phyloP scores from a whole-genome alignment of 2,888 invertebrate species.

The Agrochola macilenta region DNA sequence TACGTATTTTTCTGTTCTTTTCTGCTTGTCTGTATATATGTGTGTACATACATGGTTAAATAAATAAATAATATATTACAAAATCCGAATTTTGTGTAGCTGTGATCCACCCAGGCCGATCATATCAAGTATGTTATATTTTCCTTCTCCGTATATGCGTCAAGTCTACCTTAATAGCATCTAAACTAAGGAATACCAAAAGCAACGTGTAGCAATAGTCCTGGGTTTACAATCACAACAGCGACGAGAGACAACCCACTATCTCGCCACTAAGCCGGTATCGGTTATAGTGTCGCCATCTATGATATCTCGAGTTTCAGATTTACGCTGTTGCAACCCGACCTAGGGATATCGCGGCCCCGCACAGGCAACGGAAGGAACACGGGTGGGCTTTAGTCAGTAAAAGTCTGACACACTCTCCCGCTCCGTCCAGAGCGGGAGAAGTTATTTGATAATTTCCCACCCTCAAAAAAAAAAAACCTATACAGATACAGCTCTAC shows the following conservation, averaged over 20 bases:
- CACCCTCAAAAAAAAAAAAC: too few species aligned
- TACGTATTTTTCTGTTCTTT: too few species aligned
- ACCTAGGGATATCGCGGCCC: too few species aligned
- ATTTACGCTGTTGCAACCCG: conserved; percentile 16
- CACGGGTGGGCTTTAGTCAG: too few species aligned
- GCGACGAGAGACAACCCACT: not conserved
- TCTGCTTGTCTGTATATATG: too few species aligned
- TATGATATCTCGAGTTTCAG: not conserved
- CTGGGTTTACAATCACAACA: not conserved
- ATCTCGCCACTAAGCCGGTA: not conserved
- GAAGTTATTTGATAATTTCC: too few species aligned
- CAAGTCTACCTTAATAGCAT: not conserved
- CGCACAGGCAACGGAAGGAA: too few species aligned
- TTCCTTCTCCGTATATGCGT: not conserved
- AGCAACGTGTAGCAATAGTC: not conserved
- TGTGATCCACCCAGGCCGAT: not conserved
- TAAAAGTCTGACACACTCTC: too few species aligned
- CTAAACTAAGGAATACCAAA: not conserved
- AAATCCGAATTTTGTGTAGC: not conserved
- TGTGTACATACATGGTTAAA: too few species aligned
- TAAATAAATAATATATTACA: not conserved
- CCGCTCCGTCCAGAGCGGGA: too few species aligned
- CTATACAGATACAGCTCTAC: conserved; percentile 3
- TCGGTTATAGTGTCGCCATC: not conserved
- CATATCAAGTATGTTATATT: not conserved